These are phyloP conservation scores for Goniozus legneri DNA, from an alignment of 1,140 invertebrate species.

Conservation along the genomic window DNA sequence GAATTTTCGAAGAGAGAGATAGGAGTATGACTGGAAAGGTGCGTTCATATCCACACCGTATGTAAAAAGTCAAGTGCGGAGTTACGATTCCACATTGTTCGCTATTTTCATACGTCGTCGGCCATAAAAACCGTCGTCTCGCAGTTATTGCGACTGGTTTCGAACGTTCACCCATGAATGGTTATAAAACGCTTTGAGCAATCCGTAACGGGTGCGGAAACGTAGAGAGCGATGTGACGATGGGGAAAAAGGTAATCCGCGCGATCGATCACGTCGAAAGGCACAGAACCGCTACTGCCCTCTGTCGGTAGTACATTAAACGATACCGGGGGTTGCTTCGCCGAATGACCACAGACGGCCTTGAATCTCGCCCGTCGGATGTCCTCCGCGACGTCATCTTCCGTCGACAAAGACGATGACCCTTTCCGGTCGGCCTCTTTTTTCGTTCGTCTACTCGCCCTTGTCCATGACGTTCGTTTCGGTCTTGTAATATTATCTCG, in stretches of 20 bases:
- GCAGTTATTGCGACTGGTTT: slow-evolving; percentile 21
- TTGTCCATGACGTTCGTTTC: no score
- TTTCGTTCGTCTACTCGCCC: no score
- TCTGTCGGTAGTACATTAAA: slow-evolving; percentile 19
- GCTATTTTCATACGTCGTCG: slow-evolving; percentile 17
- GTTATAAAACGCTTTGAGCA: slow-evolving; percentile 28
- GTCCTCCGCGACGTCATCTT: slow-evolving; percentile 20
- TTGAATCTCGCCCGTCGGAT: slow-evolving; percentile 5
- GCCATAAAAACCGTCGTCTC: slow-evolving; percentile 18
- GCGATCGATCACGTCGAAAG: slow-evolving; percentile 22
- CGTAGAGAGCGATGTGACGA: not conserved
- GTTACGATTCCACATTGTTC: slow-evolving; percentile 11
- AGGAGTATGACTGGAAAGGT: no score
- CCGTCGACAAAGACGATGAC: slow-evolving; percentile 27
- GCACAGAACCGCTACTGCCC: slow-evolving; percentile 25
- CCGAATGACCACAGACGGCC: slow-evolving; percentile 12
- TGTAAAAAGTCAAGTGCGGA: no score
- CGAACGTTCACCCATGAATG: slow-evolving; percentile 12
- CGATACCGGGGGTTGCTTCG: slow-evolving; percentile 19
- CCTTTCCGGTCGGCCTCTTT: no score
- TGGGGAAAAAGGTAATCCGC: slow-evolving; percentile 22
- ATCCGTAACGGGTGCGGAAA: slow-evolving; percentile 16
- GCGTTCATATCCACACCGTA: no score
- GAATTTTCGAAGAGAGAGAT: no score
- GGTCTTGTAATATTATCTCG: no score